Base-by-base conservation (phyloP, 2,888 invertebrate species). In the Drosophila birchii region DNA sequence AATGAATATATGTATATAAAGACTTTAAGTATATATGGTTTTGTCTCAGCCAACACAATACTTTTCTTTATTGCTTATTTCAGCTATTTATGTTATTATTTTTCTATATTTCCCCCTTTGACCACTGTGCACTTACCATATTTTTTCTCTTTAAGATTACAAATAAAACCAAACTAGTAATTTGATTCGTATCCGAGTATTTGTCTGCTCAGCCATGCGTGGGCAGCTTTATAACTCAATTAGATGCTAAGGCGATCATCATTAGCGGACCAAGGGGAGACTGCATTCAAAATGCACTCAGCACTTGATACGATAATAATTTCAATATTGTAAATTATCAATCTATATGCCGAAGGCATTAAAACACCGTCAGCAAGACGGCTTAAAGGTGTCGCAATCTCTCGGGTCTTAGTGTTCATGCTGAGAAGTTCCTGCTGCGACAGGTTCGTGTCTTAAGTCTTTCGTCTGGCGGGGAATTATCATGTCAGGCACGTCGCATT, bases 401-500 rank as follows among this genome's bases (percentile, higher is more conserved):
- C 34, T 5, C 32, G 3, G 64, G 36, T 36, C 32, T 68, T n/a
- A 26, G 45, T 67, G 36, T 41, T 29, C 59, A 47, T 59, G 39
- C 26, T 73, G 74, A 79, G 72, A 71, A 84, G 90, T 90, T 87
- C 90, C 89, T 87, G 86, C 63, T 87, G 73, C 66, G 78, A 76
- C 90, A 70, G 76, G 90, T 88, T 88, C 51, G 86, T 90, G 76
- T 75, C 89, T 88, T 90, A 86, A 89, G 89, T 89, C 82, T 82
- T 90, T 90, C 74, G 76, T 66, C 74, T 78, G 59, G 54, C 63
- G 36, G 66, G 55, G 63, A 69, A 80, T 85, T 75, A 75, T 68
- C 20, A 78, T 77, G 81, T 75, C 47, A 53, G 60, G 55, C 78
- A 75, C 76, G 75, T 76, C 62, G 58, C 26, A 34, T 34, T 61